Percentiles rank a stretch among this genome's conserved stretches.
phyloP scores from a whole-genome alignment of 2,888 invertebrate genomes.

The Oligia latruncula region DNA sequence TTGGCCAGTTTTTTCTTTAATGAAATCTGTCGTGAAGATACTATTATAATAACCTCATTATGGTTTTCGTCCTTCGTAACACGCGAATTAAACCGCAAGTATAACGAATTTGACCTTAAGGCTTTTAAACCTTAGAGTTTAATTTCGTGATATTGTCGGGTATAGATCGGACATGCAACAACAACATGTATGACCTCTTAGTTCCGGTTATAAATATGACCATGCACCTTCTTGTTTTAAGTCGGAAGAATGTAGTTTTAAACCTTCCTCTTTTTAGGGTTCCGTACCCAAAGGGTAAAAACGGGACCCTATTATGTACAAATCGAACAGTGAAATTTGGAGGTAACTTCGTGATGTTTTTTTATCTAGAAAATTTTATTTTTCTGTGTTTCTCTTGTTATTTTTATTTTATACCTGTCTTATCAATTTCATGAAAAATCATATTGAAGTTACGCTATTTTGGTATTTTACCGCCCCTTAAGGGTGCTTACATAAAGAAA shows the following conservation, averaged over 20 bases:
- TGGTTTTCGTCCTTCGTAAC: conserved; percentile 2
- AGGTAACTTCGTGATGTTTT: too few relatives aligned
- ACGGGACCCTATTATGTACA: too few relatives aligned
- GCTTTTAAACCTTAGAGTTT: conserved; percentile 48
- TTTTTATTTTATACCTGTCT: too few relatives aligned
- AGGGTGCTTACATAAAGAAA: too few relatives aligned
- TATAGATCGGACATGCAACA: conserved; percentile 44
- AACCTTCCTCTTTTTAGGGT: too few relatives aligned
- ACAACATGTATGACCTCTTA: conserved; percentile 50
- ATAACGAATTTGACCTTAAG: conserved; percentile 49
- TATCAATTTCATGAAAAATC: too few relatives aligned
- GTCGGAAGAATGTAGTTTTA: neutral
- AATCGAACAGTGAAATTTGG: too few relatives aligned
- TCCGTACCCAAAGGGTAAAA: too few relatives aligned
- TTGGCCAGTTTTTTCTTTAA: neutral
- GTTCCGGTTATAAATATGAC: conserved; percentile 43
- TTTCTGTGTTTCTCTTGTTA: too few relatives aligned
- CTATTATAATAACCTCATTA: conserved; percentile 12
- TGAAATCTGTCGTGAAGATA: neutral
- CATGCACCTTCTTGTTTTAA: neutral
- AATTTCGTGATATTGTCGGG: conserved; percentile 31
- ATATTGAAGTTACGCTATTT: too few relatives aligned
- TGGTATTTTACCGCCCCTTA: too few relatives aligned
- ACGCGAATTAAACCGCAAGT: conserved; percentile 21
- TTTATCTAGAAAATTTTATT: too few relatives aligned